These are phyloP conservation scores for Puntigrus tetrazona DNA, from an alignment of 2,113 vertebrate species.

Conservation along the genomic window DNA sequence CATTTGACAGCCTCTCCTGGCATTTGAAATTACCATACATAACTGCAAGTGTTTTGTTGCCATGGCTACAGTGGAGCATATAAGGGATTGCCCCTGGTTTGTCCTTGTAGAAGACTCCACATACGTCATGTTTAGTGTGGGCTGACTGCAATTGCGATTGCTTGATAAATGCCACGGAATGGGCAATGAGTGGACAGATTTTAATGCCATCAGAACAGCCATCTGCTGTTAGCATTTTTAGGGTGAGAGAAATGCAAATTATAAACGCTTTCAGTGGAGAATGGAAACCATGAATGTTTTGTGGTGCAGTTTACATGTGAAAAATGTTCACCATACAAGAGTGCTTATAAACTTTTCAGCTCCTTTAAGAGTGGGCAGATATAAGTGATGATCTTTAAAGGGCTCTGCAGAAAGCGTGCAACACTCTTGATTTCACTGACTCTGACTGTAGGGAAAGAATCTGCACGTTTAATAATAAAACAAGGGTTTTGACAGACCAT, in stretches of 20 bases:
- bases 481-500: not conserved
- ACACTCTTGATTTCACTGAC: slow-evolving; percentile 4
- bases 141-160: not conserved
- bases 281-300: not conserved
- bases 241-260: not conserved
- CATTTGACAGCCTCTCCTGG: slow-evolving; percentile 32
- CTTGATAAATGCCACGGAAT: slow-evolving; percentile 1
- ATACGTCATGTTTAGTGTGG: slow-evolving; percentile 27
- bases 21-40: slow-evolving; percentile 41
- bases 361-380: slow-evolving; percentile 31
- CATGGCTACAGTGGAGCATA: slow-evolving; percentile 50
- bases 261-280: not conserved
- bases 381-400: not conserved
- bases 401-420: slow-evolving; percentile 7
- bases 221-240: not conserved
- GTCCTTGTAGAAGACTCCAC: slow-evolving; percentile 41
- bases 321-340: not conserved
- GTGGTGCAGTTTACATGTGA: not conserved
- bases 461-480: slow-evolving; percentile 40
- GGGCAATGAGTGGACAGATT: slow-evolving; percentile 1
- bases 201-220: not conserved
- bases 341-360: not conserved
- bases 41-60: slow-evolving; percentile 49
- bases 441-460: not conserved
- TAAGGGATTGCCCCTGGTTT: slow-evolving; percentile 43